Evolutionary conservation across 2,113 vertebrate genomes (phyloP).

Genomic region (Poeciliopsis prolifica): DNA sequence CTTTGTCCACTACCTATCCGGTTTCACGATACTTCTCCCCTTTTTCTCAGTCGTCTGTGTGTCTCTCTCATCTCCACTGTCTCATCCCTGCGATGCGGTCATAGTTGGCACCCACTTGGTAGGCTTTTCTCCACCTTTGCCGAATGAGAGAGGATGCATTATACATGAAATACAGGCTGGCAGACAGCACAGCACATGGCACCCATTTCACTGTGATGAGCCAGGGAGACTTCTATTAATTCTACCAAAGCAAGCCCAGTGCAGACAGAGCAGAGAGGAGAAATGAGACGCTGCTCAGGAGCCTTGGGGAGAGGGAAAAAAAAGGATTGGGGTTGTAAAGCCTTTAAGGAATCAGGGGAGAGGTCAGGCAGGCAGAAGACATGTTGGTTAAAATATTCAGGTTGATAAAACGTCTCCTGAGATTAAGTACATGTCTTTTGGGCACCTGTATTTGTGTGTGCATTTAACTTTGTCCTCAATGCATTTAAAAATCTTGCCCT

Average conservation of each 20-base stretch:
- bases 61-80: slow-evolving; percentile 2
- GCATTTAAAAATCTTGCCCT: slow-evolving; percentile 23
- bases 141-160: slow-evolving; percentile 66
- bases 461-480: not conserved
- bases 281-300: slow-evolving; percentile 47
- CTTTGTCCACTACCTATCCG: not conserved
- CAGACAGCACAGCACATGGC: slow-evolving; percentile 60
- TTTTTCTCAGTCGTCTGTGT: not conserved
- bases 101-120: slow-evolving; percentile 59
- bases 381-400: slow-evolving; percentile 54
- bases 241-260: slow-evolving; percentile 58
- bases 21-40: not conserved
- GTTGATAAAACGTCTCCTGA: slow-evolving; percentile 28
- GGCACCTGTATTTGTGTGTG: slow-evolving; percentile 10
- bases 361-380: slow-evolving; percentile 28
- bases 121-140: slow-evolving; percentile 54
- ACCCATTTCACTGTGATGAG: slow-evolving; percentile 54
- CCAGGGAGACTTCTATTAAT: slow-evolving; percentile 64
- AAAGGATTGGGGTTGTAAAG: not conserved
- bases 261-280: slow-evolving; percentile 41
- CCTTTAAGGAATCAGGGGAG: slow-evolving; percentile 43
- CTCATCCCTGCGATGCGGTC: slow-evolving; percentile 47
- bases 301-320: not conserved
- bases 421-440: slow-evolving; percentile 3
- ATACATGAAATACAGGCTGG: slow-evolving; percentile 72